These are phyloP conservation scores for Spea bombifrons DNA, from an alignment of 2,113 vertebrate genomes.

Conservation along the genomic window DNA sequence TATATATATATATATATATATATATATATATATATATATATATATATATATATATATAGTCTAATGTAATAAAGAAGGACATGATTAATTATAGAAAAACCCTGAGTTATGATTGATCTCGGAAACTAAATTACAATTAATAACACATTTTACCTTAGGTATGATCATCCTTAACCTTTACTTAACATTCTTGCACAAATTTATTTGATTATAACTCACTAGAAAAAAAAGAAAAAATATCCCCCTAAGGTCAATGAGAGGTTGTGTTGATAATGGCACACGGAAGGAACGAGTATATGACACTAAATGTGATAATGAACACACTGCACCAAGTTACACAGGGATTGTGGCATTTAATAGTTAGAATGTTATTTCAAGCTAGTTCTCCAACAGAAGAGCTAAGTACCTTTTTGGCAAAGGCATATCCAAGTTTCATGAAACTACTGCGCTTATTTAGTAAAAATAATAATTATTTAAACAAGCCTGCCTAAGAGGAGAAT, in stretches of 20 bases:
- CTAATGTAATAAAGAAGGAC: too few relatives aligned
- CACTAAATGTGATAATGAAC: not conserved
- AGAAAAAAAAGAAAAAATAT: not conserved
- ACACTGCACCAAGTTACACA: not conserved
- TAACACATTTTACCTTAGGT: not conserved
- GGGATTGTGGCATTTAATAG: not conserved
- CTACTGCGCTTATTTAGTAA: not conserved
- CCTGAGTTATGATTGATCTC: too few relatives aligned
- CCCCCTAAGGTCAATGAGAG: not conserved
- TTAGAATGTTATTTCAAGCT: not conserved
- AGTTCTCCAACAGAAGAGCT: not conserved
- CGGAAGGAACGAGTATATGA: too few relatives aligned
- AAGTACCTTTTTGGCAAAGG: slow-evolving; percentile 22
- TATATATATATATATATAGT: too few relatives aligned
- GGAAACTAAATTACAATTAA: not conserved
- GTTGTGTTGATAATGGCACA: not conserved
- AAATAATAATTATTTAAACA: not conserved
- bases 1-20: too few relatives aligned
- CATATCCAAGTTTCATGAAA: not conserved
- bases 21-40: too few relatives aligned
- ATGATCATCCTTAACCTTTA: not conserved
- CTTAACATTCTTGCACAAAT: not conserved
- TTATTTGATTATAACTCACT: not conserved
- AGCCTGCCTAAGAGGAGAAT: too few relatives aligned
- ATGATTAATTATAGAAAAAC: too few relatives aligned